Base-by-base conservation (phyloP, 2,888 invertebrate genomes). In the Escarpia spicata region DNA sequence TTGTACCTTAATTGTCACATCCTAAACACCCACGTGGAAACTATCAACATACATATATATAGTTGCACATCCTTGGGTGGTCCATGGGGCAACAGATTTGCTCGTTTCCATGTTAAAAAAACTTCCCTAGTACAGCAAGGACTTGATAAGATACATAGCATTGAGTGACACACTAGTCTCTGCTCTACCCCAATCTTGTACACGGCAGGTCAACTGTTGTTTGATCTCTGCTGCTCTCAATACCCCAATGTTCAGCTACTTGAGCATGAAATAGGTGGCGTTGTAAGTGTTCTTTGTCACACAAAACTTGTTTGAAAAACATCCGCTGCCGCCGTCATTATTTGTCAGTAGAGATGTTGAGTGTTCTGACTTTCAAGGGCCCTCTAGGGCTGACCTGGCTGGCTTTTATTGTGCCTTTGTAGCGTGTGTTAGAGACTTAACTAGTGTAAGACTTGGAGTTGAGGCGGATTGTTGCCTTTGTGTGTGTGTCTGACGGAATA, bases 301-400 rank as follows among this genome's bases (percentile, higher is more conserved):
- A 26, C 75, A 75, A 26, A 75, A 75, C 75, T 75, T 75, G 75
- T 75, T 75, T 75, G 75, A 75, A 75, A 75, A 75, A 75, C 75
- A 75, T 26, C 75, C 75, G n/a, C 52, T 52, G 52, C 75, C 75
- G n/a, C 75, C 75, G 19, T n/a, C n/a, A 26, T 75, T 75, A 75
- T 26, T 75, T 26, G 75, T 75, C 75, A 75, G 19, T 26, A 75
- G n/a, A 75, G 75, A n/a, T n/a, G 75, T 75, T 15, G 52, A 75
- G n/a, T 75, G 75, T 75, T 26, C n/a, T 75, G 75, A 75, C 75
- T 75, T 75, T 19, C 19, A 75, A 26, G 6, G 19, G 75, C 75
- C 6, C 75, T 75, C 75, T 26, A 26, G 75, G 75, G 75, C 75
- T 26, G 19, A 75, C 19, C 26, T 26, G 4, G 26, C 19, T 75